phyloP scores from a whole-genome alignment of 2,888 invertebrate genomes.

The Gryllus longicercus region DNA sequence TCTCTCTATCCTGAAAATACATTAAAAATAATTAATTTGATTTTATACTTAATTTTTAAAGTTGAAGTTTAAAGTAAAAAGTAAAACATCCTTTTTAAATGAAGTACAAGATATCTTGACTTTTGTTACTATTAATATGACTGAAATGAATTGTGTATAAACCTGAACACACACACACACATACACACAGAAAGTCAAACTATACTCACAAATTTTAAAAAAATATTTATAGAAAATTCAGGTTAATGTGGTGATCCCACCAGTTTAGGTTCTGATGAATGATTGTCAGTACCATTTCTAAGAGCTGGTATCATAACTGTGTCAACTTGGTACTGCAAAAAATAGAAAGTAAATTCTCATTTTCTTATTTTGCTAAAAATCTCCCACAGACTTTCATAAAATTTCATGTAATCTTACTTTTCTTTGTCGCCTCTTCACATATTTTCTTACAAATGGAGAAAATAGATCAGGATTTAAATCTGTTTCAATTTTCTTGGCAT shows the following conservation, averaged over 20 bases:
- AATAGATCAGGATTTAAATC: conserved; percentile 58
- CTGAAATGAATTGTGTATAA: no score
- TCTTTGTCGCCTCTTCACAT: conserved; percentile 17
- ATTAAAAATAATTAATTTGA: no score
- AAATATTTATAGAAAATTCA: neutral
- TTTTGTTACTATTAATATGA: no score
- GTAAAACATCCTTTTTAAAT: no score
- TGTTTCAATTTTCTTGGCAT: conserved; percentile 43
- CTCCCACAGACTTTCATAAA: neutral
- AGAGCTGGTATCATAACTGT: neutral
- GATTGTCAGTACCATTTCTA: neutral
- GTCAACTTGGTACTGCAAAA: neutral
- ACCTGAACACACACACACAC: no score
- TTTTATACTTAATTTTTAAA: no score
- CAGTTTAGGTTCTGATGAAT: neutral
- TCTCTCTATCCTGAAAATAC: no score
- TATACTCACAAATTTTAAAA: no score
- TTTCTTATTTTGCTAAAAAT: no score
- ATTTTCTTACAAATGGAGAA: conserved; percentile 53
- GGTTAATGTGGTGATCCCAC: neutral
- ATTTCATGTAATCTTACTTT: neutral
- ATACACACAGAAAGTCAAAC: no score
- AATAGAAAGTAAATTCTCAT: neutral
- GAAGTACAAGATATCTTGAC: no score
- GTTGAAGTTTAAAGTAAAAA: no score